These are phyloP conservation scores for Diplogasteroides magnus DNA, from an alignment of 1,140 invertebrate species.

Conservation along the genomic window DNA sequence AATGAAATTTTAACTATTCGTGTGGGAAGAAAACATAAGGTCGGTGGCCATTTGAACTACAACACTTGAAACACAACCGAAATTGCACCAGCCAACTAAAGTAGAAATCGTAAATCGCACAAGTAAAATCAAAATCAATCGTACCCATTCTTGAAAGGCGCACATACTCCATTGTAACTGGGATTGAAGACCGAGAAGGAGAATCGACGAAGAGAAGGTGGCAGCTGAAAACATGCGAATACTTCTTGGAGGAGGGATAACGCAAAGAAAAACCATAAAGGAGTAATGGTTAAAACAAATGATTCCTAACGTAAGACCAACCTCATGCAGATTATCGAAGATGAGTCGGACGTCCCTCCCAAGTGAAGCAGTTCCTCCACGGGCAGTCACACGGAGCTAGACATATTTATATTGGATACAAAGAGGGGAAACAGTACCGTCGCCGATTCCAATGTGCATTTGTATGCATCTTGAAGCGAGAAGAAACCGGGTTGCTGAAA, in stretches of 20 bases:
- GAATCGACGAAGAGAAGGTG: neutral
- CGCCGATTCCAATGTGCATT: neutral
- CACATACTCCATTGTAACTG: neutral
- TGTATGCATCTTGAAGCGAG: neutral
- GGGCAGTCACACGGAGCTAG: neutral
- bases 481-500: neutral
- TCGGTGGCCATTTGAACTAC: neutral
- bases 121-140: no score
- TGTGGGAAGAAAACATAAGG: neutral
- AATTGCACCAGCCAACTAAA: no score
- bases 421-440: neutral
- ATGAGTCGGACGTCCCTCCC: no score
- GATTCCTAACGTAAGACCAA: no score
- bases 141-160: no score
- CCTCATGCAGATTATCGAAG: no score
- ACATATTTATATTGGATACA: neutral
- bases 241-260: no score
- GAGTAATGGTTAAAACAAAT: no score
- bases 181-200: neutral
- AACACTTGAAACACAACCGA: neutral
- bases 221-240: no score
- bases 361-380: neutral
- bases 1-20: neutral
- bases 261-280: no score
- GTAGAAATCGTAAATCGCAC: no score